phyloP scores from a whole-genome alignment of 1,140 invertebrate species.

The Drosophila varians region DNA sequence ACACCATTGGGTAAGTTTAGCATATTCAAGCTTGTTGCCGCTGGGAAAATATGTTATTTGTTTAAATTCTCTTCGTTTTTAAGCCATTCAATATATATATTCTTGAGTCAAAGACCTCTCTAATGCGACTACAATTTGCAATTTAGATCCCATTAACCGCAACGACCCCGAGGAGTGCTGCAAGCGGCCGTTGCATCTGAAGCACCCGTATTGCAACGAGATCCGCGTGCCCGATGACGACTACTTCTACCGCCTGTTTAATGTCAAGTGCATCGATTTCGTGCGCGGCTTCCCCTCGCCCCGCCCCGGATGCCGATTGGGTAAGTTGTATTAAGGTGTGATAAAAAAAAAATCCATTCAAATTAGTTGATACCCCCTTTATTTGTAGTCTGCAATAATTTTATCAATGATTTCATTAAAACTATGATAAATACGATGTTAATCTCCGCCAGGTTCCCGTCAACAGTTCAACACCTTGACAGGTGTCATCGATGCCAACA shows the following conservation, averaged over 20 bases:
- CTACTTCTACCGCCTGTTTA: constrained; percentile 94
- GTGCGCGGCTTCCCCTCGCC: constrained; percentile 93
- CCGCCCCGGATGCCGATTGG: constrained; percentile 92
- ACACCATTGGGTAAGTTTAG: constrained; percentile 89
- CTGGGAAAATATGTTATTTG: neutral
- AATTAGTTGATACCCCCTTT: neutral
- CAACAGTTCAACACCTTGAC: constrained; percentile 93
- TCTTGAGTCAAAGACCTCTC: neutral
- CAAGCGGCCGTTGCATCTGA: constrained; percentile 89
- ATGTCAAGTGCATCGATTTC: constrained; percentile 94
- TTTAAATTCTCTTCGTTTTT: neutral
- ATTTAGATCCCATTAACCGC: constrained; percentile 90
- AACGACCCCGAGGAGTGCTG: constrained; percentile 96
- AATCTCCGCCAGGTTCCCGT: constrained; percentile 86
- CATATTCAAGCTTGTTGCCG: neutral
- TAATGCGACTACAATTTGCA: neutral
- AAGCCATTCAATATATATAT: neutral
- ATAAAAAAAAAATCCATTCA: neutral
- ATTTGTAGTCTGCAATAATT: too few relatives aligned
- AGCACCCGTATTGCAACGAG: constrained; percentile 96
- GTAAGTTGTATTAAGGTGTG: constrained; percentile 78
- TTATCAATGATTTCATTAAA: too few relatives aligned
- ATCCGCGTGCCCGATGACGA: constrained; percentile 95
- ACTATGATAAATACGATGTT: neutral
- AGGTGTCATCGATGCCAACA: constrained; percentile 88